Evolutionary conservation across 1,140 invertebrate species (phyloP), one percentile per base, ranked within the genome.

Genomic region (Watersipora subatra): DNA sequence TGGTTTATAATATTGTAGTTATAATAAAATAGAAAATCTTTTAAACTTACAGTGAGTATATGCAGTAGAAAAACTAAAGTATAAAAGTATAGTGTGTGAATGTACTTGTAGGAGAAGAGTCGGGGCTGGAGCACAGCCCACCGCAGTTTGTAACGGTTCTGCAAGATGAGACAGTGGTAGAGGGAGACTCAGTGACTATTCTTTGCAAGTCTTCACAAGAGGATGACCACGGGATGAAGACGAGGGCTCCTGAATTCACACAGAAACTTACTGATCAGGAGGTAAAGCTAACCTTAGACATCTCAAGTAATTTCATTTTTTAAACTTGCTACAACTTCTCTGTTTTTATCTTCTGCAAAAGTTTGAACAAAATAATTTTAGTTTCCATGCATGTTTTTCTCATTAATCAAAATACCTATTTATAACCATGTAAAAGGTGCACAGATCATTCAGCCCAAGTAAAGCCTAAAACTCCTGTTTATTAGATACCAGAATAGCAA

Each of bases 231-330:
- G 22, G 57, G 7, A 22, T 12, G 22, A 12, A 59, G 34, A 3
- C 19, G 3, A 59, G 19, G 7, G 19, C 19, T 12, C 19, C 19
- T n/a, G 22, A 59, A 22, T 59, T 59, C 25, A 20, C 57, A 59
- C 57, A 59, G 22, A 22, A 20, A 59, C 57, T 59, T 59, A 7
- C 25, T n/a, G 12, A 25, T 25, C 19, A 25, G 3, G 57, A 7
- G 19, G 19, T 59, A 20, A 12, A 55, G 34, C n/a, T 12, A 15
- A 55, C 34, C 12, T 15, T 55, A 55, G n/a, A 55, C 12, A 12
- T 15, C n/a, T 55, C n/a, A 12, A 55, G 12, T n/a, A 55, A 55
- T 72, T 70, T 57, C 57, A 2, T 34, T 26, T n/a, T 30, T n/a
- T 2, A 25, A 1, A 22, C 1, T 22, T 61, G 59, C 59, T 22